phyloP scores from a whole-genome alignment of 2,888 invertebrate species.

The Phyllotreta striolata region DNA sequence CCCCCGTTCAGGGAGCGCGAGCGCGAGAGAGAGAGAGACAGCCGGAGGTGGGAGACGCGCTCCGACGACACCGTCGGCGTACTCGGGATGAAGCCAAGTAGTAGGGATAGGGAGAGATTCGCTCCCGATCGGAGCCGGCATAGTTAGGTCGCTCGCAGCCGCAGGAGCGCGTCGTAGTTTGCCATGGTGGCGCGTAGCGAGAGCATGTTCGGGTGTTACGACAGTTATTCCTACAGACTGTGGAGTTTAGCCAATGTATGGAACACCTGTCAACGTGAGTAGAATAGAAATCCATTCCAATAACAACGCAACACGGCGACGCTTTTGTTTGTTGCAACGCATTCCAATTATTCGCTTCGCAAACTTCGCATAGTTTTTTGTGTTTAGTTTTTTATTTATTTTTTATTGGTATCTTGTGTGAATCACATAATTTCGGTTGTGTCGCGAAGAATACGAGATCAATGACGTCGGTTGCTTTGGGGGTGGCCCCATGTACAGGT shows the following conservation, averaged over 20 bases:
- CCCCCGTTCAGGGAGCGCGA: too few species aligned
- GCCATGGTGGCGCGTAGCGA: conserved; percentile 84
- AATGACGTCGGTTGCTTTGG: conserved; percentile 41
- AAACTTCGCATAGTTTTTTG: conserved; percentile 24
- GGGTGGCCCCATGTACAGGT: conserved; percentile 40
- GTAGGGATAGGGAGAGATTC: conserved; percentile 46
- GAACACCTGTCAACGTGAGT: conserved; percentile 80
- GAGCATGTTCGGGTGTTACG: conserved; percentile 79
- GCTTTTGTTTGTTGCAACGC: conserved; percentile 25
- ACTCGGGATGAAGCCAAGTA: conserved; percentile 29
- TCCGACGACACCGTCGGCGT: conserved; percentile 35
- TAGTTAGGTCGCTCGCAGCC: conserved; percentile 46
- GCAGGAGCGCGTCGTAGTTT: conserved; percentile 64
- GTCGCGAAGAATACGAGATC: conserved; percentile 30
- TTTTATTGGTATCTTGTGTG: conserved; percentile 27
- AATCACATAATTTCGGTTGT: too few species aligned
- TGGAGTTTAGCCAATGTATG: conserved; percentile 81
- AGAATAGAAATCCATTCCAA: conserved; percentile 48
- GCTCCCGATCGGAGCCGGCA: conserved; percentile 44
- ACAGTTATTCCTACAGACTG: conserved; percentile 79
- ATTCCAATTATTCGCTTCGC: conserved; percentile 33
- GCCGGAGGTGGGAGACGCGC: too few species aligned
- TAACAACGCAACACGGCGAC: conserved; percentile 30
- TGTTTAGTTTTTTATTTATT: conserved; percentile 22
- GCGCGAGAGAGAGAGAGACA: too few species aligned